These are phyloP conservation scores for Chroicocephalus ridibundus DNA, from an alignment of 2,113 vertebrate species.

Conservation along the genomic window DNA sequence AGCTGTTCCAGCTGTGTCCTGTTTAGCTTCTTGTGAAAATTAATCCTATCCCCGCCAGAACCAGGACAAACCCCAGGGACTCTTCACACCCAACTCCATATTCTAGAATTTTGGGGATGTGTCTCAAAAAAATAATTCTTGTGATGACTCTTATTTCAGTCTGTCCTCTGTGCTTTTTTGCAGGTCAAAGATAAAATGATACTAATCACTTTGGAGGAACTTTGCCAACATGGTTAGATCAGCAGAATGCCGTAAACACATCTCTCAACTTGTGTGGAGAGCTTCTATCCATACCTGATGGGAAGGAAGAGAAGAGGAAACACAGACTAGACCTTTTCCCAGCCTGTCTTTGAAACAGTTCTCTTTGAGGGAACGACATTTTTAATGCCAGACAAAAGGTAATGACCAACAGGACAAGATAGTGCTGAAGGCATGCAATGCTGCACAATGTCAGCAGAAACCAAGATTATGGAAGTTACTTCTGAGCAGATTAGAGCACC, in stretches of 20 bases:
- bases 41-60: neutral
- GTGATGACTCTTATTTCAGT: neutral
- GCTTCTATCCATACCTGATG: neutral
- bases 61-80: neutral
- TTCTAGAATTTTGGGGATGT: neutral
- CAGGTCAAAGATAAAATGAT: neutral
- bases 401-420: neutral
- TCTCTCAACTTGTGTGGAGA: neutral
- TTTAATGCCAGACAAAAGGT: neutral
- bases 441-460: neutral
- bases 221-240: neutral
- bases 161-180: neutral
- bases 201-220: neutral
- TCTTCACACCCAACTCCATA: neutral
- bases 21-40: neutral
- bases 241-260: neutral
- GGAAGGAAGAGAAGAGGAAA: neutral
- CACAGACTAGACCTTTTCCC: neutral
- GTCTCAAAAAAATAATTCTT: neutral
- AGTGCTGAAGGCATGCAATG: neutral
- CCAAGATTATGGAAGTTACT: neutral
- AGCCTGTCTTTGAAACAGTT: neutral
- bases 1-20: neutral
- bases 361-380: neutral
- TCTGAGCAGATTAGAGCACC: neutral